Conservation (phyloP, 2,113 vertebrate genomes). For the Hoplias malabaricus region DNA sequence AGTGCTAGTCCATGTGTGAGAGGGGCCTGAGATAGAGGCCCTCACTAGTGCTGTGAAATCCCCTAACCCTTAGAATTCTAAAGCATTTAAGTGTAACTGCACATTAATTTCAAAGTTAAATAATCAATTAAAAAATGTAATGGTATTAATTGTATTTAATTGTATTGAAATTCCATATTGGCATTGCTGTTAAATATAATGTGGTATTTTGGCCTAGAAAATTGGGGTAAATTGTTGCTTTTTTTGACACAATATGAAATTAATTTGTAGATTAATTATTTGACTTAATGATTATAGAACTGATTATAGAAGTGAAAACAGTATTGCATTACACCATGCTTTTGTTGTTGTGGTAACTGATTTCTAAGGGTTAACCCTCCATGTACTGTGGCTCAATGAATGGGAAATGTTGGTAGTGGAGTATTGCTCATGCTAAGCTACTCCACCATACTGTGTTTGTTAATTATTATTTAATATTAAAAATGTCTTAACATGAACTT, state of each 20-base stretch:
- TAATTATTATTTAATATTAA: too few species aligned
- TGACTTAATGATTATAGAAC: not conserved
- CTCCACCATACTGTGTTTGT: too few species aligned
- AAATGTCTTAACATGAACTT: too few species aligned
- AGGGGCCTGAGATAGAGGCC: constrained; percentile 21
- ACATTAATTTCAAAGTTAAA: too few species aligned
- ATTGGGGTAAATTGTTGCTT: too few species aligned
- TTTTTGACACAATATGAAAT: not conserved
- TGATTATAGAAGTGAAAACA: too few species aligned
- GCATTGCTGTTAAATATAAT: too few species aligned
- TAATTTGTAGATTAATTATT: not conserved
- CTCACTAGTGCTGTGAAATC: constrained; percentile 18
- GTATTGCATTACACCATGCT: not conserved
- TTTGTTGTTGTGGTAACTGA: not conserved
- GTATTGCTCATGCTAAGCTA: not conserved
- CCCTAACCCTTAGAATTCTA: not conserved
- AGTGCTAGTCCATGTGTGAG: constrained; percentile 2
- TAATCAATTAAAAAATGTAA: too few species aligned
- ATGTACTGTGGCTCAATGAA: not conserved
- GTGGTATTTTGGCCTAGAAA: too few species aligned
- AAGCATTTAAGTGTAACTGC: not conserved
- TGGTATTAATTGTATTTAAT: too few species aligned
- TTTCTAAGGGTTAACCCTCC: not conserved
- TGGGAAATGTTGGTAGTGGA: not conserved
- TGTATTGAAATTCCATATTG: too few species aligned